Conservation (phyloP, 2,888 invertebrate genomes). For the Erebia palarica region DNA sequence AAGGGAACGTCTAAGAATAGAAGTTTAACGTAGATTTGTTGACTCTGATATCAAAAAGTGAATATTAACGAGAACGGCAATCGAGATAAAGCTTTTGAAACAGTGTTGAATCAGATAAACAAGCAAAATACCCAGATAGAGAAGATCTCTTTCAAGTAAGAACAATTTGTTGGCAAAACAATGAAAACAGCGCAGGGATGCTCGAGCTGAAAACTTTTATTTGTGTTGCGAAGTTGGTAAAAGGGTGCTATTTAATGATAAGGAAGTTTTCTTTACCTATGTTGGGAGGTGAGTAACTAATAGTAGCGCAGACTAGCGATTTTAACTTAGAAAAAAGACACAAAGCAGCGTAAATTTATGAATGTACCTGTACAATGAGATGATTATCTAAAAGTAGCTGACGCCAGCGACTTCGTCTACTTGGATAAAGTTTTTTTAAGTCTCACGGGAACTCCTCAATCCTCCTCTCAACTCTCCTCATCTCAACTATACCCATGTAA, state of each 20-base stretch:
- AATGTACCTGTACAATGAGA: too few species aligned
- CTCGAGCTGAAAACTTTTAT: slow-evolving; percentile 48
- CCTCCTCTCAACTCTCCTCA: too few species aligned
- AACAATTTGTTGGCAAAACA: slow-evolving; percentile 47
- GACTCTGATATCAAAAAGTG: not conserved
- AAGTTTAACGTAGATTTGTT: too few species aligned
- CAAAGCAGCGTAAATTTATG: not conserved
- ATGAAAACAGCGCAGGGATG: slow-evolving; percentile 45
- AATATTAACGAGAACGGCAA: slow-evolving; percentile 20
- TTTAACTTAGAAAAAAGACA: not conserved
- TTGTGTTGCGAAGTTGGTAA: slow-evolving; percentile 48
- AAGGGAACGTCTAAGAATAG: too few species aligned
- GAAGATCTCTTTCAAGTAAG: slow-evolving; percentile 42
- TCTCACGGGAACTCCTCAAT: too few species aligned
- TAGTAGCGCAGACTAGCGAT: not conserved
- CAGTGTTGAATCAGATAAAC: slow-evolving; percentile 31
- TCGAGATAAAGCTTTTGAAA: slow-evolving; percentile 25
- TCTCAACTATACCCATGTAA: too few species aligned
- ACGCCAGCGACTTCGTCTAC: too few species aligned
- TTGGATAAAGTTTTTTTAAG: too few species aligned
- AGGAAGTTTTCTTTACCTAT: slow-evolving; percentile 44
- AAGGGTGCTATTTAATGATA: slow-evolving; percentile 54
- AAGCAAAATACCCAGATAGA: slow-evolving; percentile 32
- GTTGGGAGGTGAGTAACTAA: slow-evolving; percentile 22
- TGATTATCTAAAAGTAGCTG: too few species aligned